Evolutionary conservation across 2,113 vertebrate genomes (phyloP).

Genomic region (Ptyas mucosa): DNA sequence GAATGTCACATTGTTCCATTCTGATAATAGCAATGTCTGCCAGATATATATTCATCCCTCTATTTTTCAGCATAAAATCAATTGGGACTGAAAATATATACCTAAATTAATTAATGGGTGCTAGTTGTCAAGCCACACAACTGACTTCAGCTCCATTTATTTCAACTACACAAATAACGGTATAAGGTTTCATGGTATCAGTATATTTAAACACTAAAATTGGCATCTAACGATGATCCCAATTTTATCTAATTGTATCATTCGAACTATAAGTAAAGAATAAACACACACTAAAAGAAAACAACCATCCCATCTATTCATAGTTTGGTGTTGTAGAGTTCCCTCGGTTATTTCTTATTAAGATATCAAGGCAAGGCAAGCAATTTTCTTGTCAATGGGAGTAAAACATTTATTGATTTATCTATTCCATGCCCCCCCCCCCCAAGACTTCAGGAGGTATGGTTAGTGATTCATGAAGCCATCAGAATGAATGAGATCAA

Average conservation of each 20-base stretch:
- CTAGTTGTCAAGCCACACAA: slow-evolving; percentile 18
- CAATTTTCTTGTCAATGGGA: background rate
- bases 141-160: background rate
- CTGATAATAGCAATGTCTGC: background rate
- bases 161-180: background rate
- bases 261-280: background rate
- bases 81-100: slow-evolving; percentile 1
- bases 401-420: background rate
- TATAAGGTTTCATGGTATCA: background rate
- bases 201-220: background rate
- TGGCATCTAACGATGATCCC: background rate
- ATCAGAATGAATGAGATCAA: background rate
- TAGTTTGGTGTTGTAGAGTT: slow-evolving; percentile 18
- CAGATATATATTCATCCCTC: background rate
- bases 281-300: slow-evolving; percentile 11
- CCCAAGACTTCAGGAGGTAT: background rate
- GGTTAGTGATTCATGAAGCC: background rate
- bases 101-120: slow-evolving; percentile 26
- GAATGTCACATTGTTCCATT: background rate
- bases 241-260: slow-evolving; percentile 16
- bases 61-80: background rate
- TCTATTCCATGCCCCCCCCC: background rate
- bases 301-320: background rate
- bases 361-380: background rate
- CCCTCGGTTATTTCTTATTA: slow-evolving; percentile 20